Evolutionary conservation across 2,113 vertebrate species (phyloP).

Genomic region (Heterotilapia buettikoferi): DNA sequence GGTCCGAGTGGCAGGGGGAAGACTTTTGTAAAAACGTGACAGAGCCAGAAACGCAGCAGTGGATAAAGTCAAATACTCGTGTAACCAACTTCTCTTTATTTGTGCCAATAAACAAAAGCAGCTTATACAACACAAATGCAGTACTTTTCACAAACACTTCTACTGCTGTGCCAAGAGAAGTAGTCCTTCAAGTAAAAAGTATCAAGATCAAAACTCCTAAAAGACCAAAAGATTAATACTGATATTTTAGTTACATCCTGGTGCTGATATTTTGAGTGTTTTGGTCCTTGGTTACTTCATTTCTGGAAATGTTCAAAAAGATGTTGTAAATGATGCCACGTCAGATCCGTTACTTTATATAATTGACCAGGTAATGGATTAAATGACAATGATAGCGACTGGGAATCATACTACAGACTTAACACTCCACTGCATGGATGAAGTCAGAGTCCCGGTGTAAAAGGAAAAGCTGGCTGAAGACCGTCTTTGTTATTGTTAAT

Average conservation of each 20-base stretch:
- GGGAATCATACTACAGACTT: background rate
- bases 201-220: background rate
- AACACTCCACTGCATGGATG: background rate
- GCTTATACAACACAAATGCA: accelerated
- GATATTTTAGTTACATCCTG: background rate
- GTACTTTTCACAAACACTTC: background rate
- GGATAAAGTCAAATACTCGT: accelerated
- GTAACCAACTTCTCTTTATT: background rate
- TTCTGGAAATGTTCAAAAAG: background rate
- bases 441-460: background rate
- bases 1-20: background rate
- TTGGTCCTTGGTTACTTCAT: background rate
- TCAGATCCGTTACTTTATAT: background rate
- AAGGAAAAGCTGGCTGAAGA: background rate
- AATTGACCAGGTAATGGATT: background rate
- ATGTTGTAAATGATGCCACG: background rate
- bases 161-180: background rate
- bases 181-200: background rate
- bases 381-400: accelerated
- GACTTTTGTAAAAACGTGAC: background rate
- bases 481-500: background rate
- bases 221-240: background rate
- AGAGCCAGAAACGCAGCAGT: accelerated
- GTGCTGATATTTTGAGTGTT: background rate
- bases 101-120: background rate